Conservation (phyloP, 1,140 invertebrate genomes). For the Cephus cinctus region DNA sequence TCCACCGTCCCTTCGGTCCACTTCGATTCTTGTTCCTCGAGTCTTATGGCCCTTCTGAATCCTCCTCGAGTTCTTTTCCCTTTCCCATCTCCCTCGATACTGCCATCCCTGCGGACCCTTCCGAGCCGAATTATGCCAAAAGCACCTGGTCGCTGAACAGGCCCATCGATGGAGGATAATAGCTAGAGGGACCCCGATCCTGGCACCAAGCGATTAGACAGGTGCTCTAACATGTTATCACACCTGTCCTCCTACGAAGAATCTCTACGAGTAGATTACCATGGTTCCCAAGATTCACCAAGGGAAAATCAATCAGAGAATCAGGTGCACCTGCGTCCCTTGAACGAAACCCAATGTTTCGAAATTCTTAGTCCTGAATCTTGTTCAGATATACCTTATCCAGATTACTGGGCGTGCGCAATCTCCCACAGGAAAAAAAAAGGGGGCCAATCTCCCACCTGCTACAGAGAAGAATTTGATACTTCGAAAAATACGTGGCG, state of each 20-base stretch:
- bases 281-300: conserved; percentile 7
- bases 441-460: too few species aligned
- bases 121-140: background rate
- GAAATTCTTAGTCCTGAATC: background rate
- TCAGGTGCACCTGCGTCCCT: background rate
- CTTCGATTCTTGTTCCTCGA: conserved; percentile 30
- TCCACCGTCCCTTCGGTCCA: conserved; percentile 40
- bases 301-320: background rate
- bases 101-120: conserved; percentile 10
- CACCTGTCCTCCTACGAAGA: conserved; percentile 13
- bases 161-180: conserved; percentile 1
- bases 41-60: too few species aligned
- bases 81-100: background rate
- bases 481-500: too few species aligned
- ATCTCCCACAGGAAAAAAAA: too few species aligned
- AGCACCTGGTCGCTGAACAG: background rate
- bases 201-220: conserved; percentile 30
- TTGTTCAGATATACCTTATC: background rate
- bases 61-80: conserved; percentile 34
- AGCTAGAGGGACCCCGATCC: background rate
- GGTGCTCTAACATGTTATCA: conserved; percentile 25
- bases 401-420: background rate
- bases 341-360: too few species aligned
- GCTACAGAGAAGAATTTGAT: too few species aligned
- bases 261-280: conserved; percentile 5